Evolutionary conservation across 2,888 invertebrate genomes (phyloP).

Genomic region (Agrenia bidenticulata): DNA sequence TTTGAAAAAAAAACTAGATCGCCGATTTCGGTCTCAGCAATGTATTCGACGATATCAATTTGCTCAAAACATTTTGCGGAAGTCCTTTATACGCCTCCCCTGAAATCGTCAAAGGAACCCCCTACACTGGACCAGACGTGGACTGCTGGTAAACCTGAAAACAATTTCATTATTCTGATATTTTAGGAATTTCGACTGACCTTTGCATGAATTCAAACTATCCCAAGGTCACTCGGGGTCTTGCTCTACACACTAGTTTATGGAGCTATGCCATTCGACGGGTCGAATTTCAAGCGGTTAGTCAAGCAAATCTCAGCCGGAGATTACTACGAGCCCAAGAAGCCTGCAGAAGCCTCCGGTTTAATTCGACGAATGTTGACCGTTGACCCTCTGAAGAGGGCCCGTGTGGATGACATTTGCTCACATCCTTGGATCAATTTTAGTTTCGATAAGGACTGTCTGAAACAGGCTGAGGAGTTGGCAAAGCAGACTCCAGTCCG

Average conservation of each 20-base stretch:
- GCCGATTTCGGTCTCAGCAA: slow-evolving; percentile 99
- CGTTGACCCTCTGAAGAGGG: slow-evolving; percentile 83
- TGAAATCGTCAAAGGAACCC: slow-evolving; percentile 94
- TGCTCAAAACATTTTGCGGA: slow-evolving; percentile 91
- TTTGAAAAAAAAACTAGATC: slow-evolving; percentile 65
- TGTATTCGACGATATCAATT: slow-evolving; percentile 84
- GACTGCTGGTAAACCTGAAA: slow-evolving; percentile 48
- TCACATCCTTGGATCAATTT: slow-evolving; percentile 91
- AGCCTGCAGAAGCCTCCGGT: slow-evolving; percentile 88
- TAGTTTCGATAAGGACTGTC: slow-evolving; percentile 71
- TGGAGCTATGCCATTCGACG: slow-evolving; percentile 94
- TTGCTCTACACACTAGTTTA: slow-evolving; percentile 96
- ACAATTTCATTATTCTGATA: too few species aligned
- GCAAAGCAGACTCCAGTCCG: slow-evolving; percentile 89
- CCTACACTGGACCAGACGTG: slow-evolving; percentile 92
- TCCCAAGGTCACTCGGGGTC: slow-evolving; percentile 84
- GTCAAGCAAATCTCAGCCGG: slow-evolving; percentile 96
- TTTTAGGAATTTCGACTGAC: too few species aligned
- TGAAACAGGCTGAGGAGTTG: slow-evolving; percentile 81
- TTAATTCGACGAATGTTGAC: slow-evolving; percentile 92
- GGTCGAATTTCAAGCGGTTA: slow-evolving; percentile 94
- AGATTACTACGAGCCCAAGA: slow-evolving; percentile 95
- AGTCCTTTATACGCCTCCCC: slow-evolving; percentile 96
- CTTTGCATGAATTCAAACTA: neutral
- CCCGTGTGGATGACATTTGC: slow-evolving; percentile 91